A percentile compares a stretch with the other conserved stretches of the same genome.
Evolutionary conservation across 2,888 invertebrate genomes (phyloP).

Genomic region (Cataglyphis albicans): DNA sequence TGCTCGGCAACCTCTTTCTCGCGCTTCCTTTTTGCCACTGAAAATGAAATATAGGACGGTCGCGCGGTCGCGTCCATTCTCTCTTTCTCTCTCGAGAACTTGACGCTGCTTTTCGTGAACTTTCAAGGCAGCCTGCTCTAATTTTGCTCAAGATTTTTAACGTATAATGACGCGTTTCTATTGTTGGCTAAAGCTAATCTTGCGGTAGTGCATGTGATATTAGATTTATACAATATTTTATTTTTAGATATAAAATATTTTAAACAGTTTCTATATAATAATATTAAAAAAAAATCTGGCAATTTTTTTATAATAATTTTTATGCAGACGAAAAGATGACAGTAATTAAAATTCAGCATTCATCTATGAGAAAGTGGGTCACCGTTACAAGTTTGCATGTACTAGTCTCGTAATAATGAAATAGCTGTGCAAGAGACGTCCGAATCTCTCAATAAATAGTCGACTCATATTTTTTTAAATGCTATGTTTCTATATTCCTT

Average conservation of each 20-base stretch:
- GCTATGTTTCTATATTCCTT: background rate
- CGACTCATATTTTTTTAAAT: background rate
- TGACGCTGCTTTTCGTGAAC: conserved; percentile 12
- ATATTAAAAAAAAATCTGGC: background rate
- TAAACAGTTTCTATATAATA: too few relatives aligned
- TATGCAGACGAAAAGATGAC: conserved; percentile 6
- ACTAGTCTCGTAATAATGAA: conserved; percentile 22
- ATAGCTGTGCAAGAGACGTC: background rate
- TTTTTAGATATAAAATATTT: too few relatives aligned
- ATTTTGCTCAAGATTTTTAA: conserved; percentile 46
- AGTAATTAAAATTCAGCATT: conserved; percentile 3
- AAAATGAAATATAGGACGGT: conserved; percentile 62
- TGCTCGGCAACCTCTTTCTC: conserved; percentile 62
- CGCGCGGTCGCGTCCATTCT: background rate
- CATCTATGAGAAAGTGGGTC: background rate
- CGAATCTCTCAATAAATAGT: conserved; percentile 17
- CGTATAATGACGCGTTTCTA: conserved; percentile 29
- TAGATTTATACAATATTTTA: too few relatives aligned
- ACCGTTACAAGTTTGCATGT: background rate
- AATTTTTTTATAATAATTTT: conserved; percentile 17
- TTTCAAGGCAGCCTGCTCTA: conserved; percentile 22
- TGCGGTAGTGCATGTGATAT: conserved; percentile 4
- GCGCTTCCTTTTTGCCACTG: conserved; percentile 53
- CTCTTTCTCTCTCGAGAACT: conserved; percentile 20
- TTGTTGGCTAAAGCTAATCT: conserved; percentile 17